Base-by-base conservation (phyloP, 2,888 invertebrate species). In the Bugula neritina region DNA sequence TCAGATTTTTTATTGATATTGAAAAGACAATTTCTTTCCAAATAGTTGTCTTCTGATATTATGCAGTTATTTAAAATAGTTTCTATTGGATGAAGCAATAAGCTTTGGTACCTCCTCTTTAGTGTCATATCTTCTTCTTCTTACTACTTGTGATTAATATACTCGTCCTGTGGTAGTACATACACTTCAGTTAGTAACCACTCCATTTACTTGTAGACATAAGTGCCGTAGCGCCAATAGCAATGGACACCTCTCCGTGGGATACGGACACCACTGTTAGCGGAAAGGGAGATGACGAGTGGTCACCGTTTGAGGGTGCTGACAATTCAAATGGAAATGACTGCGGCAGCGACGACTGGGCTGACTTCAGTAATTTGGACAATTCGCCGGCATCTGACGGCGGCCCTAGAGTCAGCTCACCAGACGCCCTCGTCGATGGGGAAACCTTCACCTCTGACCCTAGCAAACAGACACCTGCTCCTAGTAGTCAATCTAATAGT, bases 211-310 rank as follows among this genome's bases (percentile, higher is more conserved):
- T 43, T 43, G 17, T 17, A 43, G 43, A 43, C 5, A 43, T 43
- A 43, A 43, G 17, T 17, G 10, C 43, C 5, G 43, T 43, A 2
- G 80, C 79, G 31, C 80, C 82, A 35, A 78, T 80, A 71, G 81
- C 83, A 57, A 81, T 83, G 80, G 84, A 84, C 75, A 82, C 82
- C 13, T 78, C 82, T 74, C 83, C 84, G 2, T 84, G 84, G 84
- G 81, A 79, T n/a, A 76, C 74, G 54, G 58, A 79, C 17, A 80
- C 81, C 23, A 79, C 78, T 35, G 31, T 31, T 13, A 80, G 80
- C 70, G 74, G 75, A 10, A 55, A 72, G n/a, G 72, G 72, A 35
- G 73, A 73, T 55, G 72, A 75, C 13, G 72, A 69, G 34, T 72
- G 75, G 5, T 55, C 77, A 31, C 54, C 75, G 10, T 73, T 74